Base-by-base conservation (phyloP, 2,113 vertebrate species). In the Mugil cephalus region DNA sequence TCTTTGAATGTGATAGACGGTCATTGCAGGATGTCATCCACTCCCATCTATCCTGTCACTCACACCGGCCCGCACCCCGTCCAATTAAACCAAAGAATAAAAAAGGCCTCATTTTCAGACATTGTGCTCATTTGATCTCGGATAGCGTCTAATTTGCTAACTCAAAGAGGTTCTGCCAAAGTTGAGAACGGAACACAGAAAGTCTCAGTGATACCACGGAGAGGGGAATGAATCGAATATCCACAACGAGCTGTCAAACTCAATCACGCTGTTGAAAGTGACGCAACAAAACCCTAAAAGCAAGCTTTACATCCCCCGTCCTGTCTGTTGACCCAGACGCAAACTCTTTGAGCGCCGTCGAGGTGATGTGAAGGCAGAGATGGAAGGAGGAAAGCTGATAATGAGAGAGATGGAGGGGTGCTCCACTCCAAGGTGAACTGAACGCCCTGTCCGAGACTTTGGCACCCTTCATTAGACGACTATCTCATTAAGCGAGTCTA, bases 401-500 rank as follows among this genome's bases (percentile, higher is more conserved):
- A 76, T 82, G 79, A 86, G 65, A 40, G 40, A 38, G 76, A 80
- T 10, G 59, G 59, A 74, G 65, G 46, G 69, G 53, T 68, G 46
- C 70, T 81, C 56, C 74, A 67, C 55, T 78, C 62, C 77, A 80
- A 81, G 80, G 80, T 80, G 63, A 87, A 76, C 38, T 13, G 3
- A 85, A 67, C 51, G 61, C 18, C 48, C 46, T 4, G 76, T 74
- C 60, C 59, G 73, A 77, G 61, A 70, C 61, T 61, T 52, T 47
- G 42, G 77, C 58, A 82, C 75, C 71, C 78, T 83, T 87, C 81
- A 86, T 84, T 85, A 85, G 67, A 60, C 68, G 55, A 53, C 55
- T 60, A 48, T 78, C 86, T 89, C 86, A 90, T 93, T 91, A 89
- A 74, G 69, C 40, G 38, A 70, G 76, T 47, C 46, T 48, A 51